Evolutionary conservation across 2,888 invertebrate genomes (phyloP).

Genomic region (Zygaena filipendulae): DNA sequence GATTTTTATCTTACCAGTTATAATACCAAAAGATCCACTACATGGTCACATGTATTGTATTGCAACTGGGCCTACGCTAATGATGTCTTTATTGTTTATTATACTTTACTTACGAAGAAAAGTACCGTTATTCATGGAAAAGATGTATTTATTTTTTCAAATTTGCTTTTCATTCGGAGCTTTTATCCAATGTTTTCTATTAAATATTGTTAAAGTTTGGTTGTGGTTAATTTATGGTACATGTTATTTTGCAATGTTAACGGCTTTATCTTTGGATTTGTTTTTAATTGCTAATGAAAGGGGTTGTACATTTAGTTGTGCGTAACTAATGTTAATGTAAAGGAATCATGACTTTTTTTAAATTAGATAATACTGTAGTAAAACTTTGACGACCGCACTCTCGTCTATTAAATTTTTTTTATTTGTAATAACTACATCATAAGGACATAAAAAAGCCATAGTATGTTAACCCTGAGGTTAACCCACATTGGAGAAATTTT

Average conservation of each 20-base stretch:
- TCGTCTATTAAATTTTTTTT: too few species aligned
- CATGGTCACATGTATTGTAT: constrained; percentile 61
- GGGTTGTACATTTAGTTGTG: constrained; percentile 60
- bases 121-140: constrained; percentile 59
- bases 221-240: constrained; percentile 52
- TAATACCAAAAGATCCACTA: constrained; percentile 39
- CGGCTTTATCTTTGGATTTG: constrained; percentile 44
- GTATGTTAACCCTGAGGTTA: too few species aligned
- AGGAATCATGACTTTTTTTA: constrained; percentile 5
- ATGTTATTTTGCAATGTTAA: constrained; percentile 47
- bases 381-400: too few species aligned
- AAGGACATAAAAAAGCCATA: too few species aligned
- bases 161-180: constrained; percentile 59
- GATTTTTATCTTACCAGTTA: constrained; percentile 37
- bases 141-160: constrained; percentile 62
- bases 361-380: too few species aligned
- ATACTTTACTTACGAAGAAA: constrained; percentile 47
- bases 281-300: constrained; percentile 58
- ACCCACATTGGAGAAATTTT: too few species aligned
- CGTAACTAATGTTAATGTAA: constrained; percentile 23
- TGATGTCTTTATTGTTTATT: constrained; percentile 50
- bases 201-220: constrained; percentile 48
- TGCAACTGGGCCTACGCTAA: constrained; percentile 50
- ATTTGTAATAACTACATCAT: too few species aligned
- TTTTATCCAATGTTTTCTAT: constrained; percentile 52